Base-by-base conservation (phyloP, 2,797 vertebrate genomes). In the Sebastes itinus region DNA sequence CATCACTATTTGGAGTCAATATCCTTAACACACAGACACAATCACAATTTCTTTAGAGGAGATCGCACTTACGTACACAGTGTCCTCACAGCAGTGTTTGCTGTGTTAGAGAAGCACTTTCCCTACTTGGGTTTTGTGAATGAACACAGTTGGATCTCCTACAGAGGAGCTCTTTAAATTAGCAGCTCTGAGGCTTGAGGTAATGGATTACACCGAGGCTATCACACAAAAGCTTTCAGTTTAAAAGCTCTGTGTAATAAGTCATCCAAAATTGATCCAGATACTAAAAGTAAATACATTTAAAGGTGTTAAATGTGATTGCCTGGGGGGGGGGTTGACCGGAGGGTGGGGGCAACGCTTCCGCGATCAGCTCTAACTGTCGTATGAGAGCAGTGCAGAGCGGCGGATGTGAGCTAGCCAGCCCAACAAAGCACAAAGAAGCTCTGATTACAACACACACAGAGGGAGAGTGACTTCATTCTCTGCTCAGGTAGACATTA, bases 101-200 rank as follows among this genome's bases (percentile, higher is more conserved):
- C 52, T 77, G 38, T 59, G 65, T 67, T 49, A 78, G 81, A 86
- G 71, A 82, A 81, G 60, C 52, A 42, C 35, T 70, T 72, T 27
- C 35, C 65, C 32, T 20, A 27, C 38, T 46, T 23, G 4, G 58
- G 4, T n/a, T 54, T 56, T 72, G 32, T 79, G 20, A 64, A 72
- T 77, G 33, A 56, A 61, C 35, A 49, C 35, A 71, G 61, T 35
- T 74, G 42, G 52, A 67, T 72, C 3, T 80, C 32, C 49, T 35
- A 32, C 54, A 79, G 1, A 8, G 42, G 16, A 70, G 52, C 20
- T 54, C 28, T 65, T 68, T 42, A 54, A 77, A 79, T 5, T 2
- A 62, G 72, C 25, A 64, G 54, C 52, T 32, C n/a, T 10, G 9
- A 32, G n/a, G 28, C 27, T 76, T 5, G 30, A 71, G 14, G 46